Conservation (phyloP, 2,888 invertebrate species). For the Melitaea athalia region DNA sequence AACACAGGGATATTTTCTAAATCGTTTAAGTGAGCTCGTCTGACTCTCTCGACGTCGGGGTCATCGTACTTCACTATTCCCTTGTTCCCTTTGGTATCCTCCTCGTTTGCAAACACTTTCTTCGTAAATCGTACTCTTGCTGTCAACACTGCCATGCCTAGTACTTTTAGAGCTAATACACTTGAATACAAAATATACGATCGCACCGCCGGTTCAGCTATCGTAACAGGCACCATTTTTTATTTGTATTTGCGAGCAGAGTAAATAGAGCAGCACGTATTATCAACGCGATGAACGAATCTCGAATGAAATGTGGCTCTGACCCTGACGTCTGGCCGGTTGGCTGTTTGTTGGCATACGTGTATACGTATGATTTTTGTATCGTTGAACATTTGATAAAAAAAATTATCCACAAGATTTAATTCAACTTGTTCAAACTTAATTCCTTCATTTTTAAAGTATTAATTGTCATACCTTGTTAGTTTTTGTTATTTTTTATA, state of each 20-base stretch:
- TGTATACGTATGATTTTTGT: too few species aligned
- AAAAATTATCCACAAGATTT: too few species aligned
- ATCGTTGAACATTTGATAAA: too few species aligned
- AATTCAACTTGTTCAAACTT: too few species aligned
- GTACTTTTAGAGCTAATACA: constrained; percentile 55
- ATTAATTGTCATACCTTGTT: too few species aligned
- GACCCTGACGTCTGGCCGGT: too few species aligned
- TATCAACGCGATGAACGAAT: not conserved
- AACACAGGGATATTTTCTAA: constrained; percentile 87
- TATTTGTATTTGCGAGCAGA: not conserved
- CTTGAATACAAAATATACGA: constrained; percentile 56
- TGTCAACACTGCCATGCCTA: constrained; percentile 54
- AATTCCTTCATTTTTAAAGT: too few species aligned
- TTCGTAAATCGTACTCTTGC: constrained; percentile 47
- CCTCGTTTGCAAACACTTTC: constrained; percentile 64
- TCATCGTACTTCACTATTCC: constrained; percentile 68
- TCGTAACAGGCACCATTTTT: constrained; percentile 46
- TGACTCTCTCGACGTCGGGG: constrained; percentile 60
- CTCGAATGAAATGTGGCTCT: constrained; percentile 12
- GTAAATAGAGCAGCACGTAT: constrained; percentile 19
- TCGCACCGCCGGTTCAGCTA: constrained; percentile 54
- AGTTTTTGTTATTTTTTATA: too few species aligned
- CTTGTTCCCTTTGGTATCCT: constrained; percentile 56
- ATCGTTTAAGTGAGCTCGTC: constrained; percentile 86
- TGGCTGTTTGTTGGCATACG: too few species aligned